phyloP scores from a whole-genome alignment of 2,113 vertebrate species.

The Leptobrachium ailaonicum region DNA sequence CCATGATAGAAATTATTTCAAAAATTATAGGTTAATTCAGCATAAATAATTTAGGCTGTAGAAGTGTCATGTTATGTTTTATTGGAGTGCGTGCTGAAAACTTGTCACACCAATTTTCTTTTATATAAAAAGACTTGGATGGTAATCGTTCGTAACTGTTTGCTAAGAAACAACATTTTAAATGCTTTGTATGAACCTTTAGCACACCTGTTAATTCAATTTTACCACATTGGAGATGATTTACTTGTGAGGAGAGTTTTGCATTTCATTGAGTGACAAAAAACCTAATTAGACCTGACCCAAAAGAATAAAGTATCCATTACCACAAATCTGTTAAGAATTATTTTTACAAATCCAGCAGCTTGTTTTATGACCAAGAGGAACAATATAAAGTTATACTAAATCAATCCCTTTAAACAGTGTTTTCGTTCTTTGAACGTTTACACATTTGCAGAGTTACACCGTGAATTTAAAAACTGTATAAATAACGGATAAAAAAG shows the following conservation, averaged over 20 bases:
- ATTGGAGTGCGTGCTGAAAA: constrained; percentile 43
- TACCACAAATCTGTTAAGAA: constrained; percentile 35
- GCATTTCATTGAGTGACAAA: constrained; percentile 58
- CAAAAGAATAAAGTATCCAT: constrained; percentile 50
- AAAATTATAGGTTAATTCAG: constrained; percentile 19
- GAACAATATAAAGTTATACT: no score
- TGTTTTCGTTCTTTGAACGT: no score
- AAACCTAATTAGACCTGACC: constrained; percentile 59
- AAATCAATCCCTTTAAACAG: no score
- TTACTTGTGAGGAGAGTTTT: constrained; percentile 61
- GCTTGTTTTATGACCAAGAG: neutral
- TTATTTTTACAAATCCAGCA: constrained; percentile 10
- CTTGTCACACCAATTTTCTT: constrained; percentile 25
- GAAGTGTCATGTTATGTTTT: constrained; percentile 15
- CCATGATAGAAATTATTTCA: constrained; percentile 48
- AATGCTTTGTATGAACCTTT: constrained; percentile 35
- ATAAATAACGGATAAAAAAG: no score
- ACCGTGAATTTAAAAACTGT: no score
- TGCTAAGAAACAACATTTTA: constrained; percentile 10
- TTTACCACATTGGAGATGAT: constrained; percentile 50
- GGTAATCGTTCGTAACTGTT: constrained; percentile 7
- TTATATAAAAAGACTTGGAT: constrained; percentile 5
- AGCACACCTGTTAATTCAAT: constrained; percentile 49
- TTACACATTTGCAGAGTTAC: no score
- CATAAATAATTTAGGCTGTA: constrained; percentile 4